Evolutionary conservation across 2,797 vertebrate genomes (phyloP), one percentile per base, ranked within the genome.

Genomic region (Trachurus trachurus): DNA sequence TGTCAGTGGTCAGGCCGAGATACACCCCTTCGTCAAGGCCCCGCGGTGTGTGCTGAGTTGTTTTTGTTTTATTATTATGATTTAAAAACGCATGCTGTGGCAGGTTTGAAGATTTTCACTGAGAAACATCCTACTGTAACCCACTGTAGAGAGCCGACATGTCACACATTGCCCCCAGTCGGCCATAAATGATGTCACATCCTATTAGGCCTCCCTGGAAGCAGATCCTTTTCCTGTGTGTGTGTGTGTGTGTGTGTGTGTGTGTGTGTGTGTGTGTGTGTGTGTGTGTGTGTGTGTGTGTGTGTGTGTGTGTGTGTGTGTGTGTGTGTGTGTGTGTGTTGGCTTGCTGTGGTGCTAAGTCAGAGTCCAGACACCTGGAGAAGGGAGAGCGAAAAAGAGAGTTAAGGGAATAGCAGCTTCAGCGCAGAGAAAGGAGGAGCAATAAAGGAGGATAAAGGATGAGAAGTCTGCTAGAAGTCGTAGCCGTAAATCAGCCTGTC

Each of bases 101-200:
- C 85, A 83, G 66, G 56, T 81, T 74, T 81, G 61, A 80, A 79
- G 80, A 74, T 75, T 60, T 9, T 76, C 60, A 37, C 34, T 37
- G 66, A 81, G 79, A 87, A 74, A 71, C 65, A 65, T 65, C 73
- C 61, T 52, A 62, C 66, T 63, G 7, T 54, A 31, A 78, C 83
- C 61, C 54, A 62, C 66, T 63, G 7, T 54, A 31, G 80, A 83
- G 82, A 81, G 78, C 40, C 79, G 60, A 88, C 66, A 75, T 83
- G 88, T 88, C 82, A 89, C 84, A 80, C 71, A 57, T 88, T 76
- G 80, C 80, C 77, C 80, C 74, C 67, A 86, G 87, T 87, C 84
- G 78, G 74, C 80, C 78, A 52, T 91, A 88, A 86, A 87, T 83
- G 84, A 93, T 93, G 91, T 93, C 90, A 89, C 83, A 87, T 91